Evolutionary conservation across 2,888 invertebrate genomes (phyloP).

Genomic region (Agrochola circellaris): DNA sequence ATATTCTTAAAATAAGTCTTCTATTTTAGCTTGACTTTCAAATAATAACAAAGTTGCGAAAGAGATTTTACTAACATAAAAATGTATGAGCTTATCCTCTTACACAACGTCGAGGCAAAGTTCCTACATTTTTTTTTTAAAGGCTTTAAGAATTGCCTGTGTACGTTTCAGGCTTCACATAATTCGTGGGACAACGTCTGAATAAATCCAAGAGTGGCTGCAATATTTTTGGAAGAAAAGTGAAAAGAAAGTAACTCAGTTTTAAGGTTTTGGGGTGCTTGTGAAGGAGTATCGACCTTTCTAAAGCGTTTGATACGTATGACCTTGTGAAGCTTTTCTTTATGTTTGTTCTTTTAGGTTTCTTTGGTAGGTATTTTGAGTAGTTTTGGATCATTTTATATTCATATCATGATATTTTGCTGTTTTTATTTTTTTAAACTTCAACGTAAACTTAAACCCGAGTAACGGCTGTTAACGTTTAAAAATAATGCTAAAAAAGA

Average conservation of each 20-base stretch:
- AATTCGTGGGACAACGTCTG: slow-evolving; percentile 33
- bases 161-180: slow-evolving; percentile 21
- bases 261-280: slow-evolving; percentile 11
- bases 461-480: not conserved
- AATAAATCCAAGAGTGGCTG: slow-evolving; percentile 31
- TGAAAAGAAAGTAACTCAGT: slow-evolving; percentile 14
- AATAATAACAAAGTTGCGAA: slow-evolving; percentile 32
- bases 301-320: slow-evolving; percentile 27
- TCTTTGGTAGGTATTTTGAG: not conserved
- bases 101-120: slow-evolving; percentile 11
- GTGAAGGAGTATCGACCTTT: slow-evolving; percentile 22
- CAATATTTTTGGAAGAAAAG: slow-evolving; percentile 14
- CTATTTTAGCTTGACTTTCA: slow-evolving; percentile 19
- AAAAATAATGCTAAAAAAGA: not conserved
- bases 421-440: not conserved
- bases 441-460: not conserved
- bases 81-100: slow-evolving; percentile 53
- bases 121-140: slow-evolving; percentile 19
- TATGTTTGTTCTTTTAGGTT: not conserved
- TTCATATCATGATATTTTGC: not conserved
- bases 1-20: not conserved
- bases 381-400: not conserved
- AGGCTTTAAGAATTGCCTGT: slow-evolving; percentile 23
- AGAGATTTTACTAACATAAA: slow-evolving; percentile 42
- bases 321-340: slow-evolving; percentile 5